phyloP scores from a whole-genome alignment of 2,797 vertebrate genomes.

The Luscinia megarhynchos region DNA sequence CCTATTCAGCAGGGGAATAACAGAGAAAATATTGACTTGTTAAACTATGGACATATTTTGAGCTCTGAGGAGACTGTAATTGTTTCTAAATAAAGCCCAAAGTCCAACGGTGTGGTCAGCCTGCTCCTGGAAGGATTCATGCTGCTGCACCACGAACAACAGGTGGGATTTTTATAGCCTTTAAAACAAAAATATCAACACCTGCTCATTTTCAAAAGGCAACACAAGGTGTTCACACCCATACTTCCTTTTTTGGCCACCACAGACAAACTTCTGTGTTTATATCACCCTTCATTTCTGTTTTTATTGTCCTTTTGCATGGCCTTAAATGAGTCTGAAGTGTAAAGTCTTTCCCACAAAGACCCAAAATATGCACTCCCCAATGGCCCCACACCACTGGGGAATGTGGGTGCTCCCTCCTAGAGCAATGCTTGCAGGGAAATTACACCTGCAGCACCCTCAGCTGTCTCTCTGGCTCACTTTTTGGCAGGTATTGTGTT shows the following conservation, averaged over 20 bases:
- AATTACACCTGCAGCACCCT: neutral
- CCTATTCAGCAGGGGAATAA: neutral
- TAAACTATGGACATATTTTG: neutral
- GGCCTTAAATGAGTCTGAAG: neutral
- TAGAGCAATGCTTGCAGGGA: neutral
- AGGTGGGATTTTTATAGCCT: neutral
- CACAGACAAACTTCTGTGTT: neutral
- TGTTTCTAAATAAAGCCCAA: conserved; percentile 44
- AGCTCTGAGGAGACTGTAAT: neutral
- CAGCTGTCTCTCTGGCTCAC: neutral
- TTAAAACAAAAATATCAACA: neutral
- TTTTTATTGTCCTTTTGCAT: neutral
- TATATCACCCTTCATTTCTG: neutral
- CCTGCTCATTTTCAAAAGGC: neutral
- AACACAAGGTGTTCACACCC: rapidly evolving
- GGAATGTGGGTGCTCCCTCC: neutral
- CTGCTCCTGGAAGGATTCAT: neutral
- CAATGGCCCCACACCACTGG: rapidly evolving
- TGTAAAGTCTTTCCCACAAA: too few relatives aligned
- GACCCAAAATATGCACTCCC: neutral
- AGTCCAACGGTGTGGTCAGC: neutral
- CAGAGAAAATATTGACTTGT: conserved; percentile 38
- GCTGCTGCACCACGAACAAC: neutral
- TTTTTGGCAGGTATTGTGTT: neutral
- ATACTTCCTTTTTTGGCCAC: too few relatives aligned